Evolutionary conservation across 2,888 invertebrate genomes (phyloP).

Genomic region (Synergus laeviventris): DNA sequence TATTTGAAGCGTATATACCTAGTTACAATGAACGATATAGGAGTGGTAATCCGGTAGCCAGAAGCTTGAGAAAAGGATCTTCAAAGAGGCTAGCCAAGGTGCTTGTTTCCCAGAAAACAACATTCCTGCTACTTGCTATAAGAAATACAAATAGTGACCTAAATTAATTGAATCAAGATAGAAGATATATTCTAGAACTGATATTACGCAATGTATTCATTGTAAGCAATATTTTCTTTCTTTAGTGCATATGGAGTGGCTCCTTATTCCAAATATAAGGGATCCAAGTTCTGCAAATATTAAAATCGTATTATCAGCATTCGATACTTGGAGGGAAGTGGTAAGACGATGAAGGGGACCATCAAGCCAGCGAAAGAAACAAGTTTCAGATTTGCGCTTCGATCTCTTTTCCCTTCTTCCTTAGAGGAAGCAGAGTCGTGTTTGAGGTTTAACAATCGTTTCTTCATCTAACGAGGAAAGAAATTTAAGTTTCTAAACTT

Average conservation of each 20-base stretch:
- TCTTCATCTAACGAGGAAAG: not conserved
- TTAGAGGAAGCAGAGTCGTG: not conserved
- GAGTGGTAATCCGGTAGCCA: constrained; percentile 40
- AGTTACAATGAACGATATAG: constrained; percentile 46
- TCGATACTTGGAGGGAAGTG: too few species aligned
- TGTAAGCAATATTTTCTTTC: too few species aligned
- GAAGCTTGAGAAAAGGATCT: constrained; percentile 37
- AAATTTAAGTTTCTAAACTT: not conserved
- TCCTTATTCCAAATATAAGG: too few species aligned
- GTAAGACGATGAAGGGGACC: too few species aligned
- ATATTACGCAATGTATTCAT: not conserved
- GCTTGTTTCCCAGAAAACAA: constrained; percentile 15
- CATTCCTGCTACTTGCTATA: constrained; percentile 12
- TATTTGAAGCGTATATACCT: constrained; percentile 49
- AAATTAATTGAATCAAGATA: constrained; percentile 9
- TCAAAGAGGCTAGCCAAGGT: constrained; percentile 18
- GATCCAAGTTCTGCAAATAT: too few species aligned
- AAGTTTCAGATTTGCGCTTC: not conserved
- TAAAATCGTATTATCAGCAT: too few species aligned
- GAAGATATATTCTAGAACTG: constrained; percentile 11
- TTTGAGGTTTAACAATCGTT: not conserved
- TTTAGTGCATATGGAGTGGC: too few species aligned
- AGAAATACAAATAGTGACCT: constrained; percentile 4
- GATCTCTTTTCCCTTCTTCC: not conserved
- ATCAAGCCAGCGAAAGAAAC: not conserved